Conservation (phyloP, 2,113 vertebrate genomes). For the Pycnonotus jocosus region DNA sequence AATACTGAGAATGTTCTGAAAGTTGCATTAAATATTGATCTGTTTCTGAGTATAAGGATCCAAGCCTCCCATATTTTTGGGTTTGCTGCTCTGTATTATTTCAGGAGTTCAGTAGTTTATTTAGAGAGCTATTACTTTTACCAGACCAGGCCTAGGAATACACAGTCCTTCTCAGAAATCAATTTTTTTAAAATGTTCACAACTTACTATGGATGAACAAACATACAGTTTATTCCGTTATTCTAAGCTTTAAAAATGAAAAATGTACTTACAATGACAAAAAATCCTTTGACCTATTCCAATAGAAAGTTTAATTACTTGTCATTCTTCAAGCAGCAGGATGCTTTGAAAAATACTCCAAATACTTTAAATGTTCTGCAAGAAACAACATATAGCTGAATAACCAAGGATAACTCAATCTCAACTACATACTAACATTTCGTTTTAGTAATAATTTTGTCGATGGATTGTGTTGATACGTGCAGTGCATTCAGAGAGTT, state of each 20-base stretch:
- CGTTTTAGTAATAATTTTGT: background rate
- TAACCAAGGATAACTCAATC: background rate
- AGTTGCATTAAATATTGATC: background rate
- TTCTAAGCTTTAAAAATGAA: background rate
- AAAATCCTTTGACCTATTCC: background rate
- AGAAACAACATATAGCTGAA: background rate
- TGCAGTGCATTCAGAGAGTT: background rate
- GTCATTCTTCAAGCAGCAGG: background rate
- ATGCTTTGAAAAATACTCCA: background rate
- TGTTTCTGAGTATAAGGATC: background rate
- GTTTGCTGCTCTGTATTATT: background rate
- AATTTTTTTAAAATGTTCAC: background rate
- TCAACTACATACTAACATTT: background rate
- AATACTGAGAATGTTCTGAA: background rate
- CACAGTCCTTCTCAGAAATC: background rate
- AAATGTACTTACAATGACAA: background rate
- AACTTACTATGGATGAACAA: background rate
- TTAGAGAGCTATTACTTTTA: background rate
- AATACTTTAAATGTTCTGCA: background rate
- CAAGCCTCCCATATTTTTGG: accelerated
- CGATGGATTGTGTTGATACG: background rate
- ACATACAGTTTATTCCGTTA: background rate
- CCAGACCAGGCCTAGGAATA: background rate
- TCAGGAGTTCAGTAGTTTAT: background rate
- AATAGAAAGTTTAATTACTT: background rate